phyloP scores from a whole-genome alignment of 2,888 invertebrate species.

The Lordiphosa andalusiaca region DNA sequence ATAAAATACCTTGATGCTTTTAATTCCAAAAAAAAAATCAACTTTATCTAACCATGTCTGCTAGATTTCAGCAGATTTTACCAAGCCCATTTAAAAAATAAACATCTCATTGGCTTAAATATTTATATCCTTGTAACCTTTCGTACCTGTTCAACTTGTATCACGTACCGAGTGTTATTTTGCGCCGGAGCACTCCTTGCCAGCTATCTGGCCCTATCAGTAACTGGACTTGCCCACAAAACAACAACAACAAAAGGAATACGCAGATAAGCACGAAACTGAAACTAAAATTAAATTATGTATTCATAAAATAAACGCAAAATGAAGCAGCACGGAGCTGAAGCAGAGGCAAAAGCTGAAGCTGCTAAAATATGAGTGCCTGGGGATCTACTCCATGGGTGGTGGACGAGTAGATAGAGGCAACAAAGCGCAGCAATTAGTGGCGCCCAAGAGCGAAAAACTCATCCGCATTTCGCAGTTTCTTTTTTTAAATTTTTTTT shows the following conservation, averaged over 20 bases:
- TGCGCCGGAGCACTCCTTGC: too few relatives aligned
- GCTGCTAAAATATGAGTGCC: constrained; percentile 31
- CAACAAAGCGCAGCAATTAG: constrained; percentile 62
- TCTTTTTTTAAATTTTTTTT: constrained; percentile 11
- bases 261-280: constrained; percentile 12
- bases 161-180: too few relatives aligned
- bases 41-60: too few relatives aligned
- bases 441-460: constrained; percentile 64
- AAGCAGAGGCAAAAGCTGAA: constrained; percentile 2
- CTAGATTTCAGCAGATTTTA: too few relatives aligned
- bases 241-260: neutral
- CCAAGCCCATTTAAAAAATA: too few relatives aligned
- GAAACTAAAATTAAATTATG: constrained; percentile 33
- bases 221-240: too few relatives aligned
- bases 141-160: too few relatives aligned
- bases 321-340: constrained; percentile 1
- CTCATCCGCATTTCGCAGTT: constrained; percentile 36
- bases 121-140: too few relatives aligned
- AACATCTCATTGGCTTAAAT: too few relatives aligned
- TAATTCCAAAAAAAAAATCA: too few relatives aligned
- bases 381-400: constrained; percentile 13
- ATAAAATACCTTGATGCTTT: too few relatives aligned
- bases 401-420: constrained; percentile 8
- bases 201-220: too few relatives aligned
- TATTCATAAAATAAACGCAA: constrained; percentile 28